These are phyloP conservation scores for Calyptomena viridis DNA, from an alignment of 2,113 vertebrate genomes.

Conservation along the genomic window DNA sequence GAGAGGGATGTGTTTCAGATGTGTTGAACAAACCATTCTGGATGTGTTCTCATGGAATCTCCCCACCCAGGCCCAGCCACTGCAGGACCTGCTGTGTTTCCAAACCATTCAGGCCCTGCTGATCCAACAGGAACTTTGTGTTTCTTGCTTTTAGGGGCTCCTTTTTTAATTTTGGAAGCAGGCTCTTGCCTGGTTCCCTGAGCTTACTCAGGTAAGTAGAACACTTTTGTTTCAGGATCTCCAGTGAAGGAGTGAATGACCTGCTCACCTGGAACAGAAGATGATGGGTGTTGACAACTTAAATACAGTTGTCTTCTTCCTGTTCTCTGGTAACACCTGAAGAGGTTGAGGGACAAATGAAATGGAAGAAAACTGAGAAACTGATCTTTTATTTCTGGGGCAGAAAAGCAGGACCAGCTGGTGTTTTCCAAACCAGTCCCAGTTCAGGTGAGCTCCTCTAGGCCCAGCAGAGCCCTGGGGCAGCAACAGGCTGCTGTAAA, in stretches of 20 bases:
- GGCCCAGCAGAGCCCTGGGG: not conserved
- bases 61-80: not conserved
- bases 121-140: fast-evolving
- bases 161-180: not conserved
- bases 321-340: not conserved
- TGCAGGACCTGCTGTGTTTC: fast-evolving
- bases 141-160: not conserved
- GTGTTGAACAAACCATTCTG: not conserved
- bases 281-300: fast-evolving
- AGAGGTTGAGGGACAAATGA: not conserved
- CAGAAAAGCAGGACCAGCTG: not conserved
- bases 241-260: too few species aligned
- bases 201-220: not conserved
- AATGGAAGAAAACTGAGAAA: not conserved
- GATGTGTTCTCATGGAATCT: not conserved
- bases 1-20: not conserved
- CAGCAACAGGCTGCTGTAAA: not conserved
- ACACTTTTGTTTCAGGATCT: not conserved
- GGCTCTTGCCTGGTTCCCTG: not conserved
- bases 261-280: not conserved
- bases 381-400: not conserved
- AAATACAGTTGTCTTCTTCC: not conserved
- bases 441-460: not conserved
- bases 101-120: not conserved
- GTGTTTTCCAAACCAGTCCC: not conserved